These are phyloP conservation scores for Drymonia ruficornis DNA, from an alignment of 2,888 invertebrate species.

Conservation along the genomic window DNA sequence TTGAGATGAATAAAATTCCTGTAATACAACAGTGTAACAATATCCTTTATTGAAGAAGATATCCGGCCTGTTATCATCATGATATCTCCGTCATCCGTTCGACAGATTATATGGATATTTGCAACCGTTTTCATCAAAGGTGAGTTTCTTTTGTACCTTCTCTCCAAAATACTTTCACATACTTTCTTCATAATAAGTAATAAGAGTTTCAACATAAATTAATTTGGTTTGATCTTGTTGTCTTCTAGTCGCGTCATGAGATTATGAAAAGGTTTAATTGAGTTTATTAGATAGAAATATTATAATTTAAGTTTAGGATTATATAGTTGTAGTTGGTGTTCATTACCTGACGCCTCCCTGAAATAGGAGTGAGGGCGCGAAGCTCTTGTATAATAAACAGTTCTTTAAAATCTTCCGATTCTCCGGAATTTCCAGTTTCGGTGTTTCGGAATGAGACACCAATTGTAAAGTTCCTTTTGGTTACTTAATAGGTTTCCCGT, in stretches of 20 bases:
- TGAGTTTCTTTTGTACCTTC: slow-evolving; percentile 41
- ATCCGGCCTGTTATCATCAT: slow-evolving; percentile 41
- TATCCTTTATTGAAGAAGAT: slow-evolving; percentile 27
- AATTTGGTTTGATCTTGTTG: background rate
- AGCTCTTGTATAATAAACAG: too few relatives aligned
- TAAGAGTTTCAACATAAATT: background rate
- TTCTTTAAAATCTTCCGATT: too few relatives aligned
- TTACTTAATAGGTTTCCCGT: background rate
- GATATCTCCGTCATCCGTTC: slow-evolving; percentile 46
- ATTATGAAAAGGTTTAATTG: too few relatives aligned
- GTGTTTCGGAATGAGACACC: too few relatives aligned
- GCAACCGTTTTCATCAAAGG: slow-evolving; percentile 63
- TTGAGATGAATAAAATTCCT: slow-evolving; percentile 6
- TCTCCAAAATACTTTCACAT: background rate
- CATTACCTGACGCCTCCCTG: too few relatives aligned
- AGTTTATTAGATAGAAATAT: too few relatives aligned
- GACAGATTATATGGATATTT: slow-evolving; percentile 60
- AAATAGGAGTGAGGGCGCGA: too few relatives aligned
- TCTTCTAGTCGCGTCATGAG: background rate
- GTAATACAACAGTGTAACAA: slow-evolving; percentile 31
- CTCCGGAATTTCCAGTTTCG: too few relatives aligned
- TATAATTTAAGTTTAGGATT: too few relatives aligned
- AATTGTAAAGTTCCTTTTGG: too few relatives aligned
- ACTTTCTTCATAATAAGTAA: too few relatives aligned
- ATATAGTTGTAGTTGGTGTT: too few relatives aligned